These are phyloP conservation scores for Trematomus bernacchii DNA, from an alignment of 2,797 vertebrate species.

Conservation along the genomic window DNA sequence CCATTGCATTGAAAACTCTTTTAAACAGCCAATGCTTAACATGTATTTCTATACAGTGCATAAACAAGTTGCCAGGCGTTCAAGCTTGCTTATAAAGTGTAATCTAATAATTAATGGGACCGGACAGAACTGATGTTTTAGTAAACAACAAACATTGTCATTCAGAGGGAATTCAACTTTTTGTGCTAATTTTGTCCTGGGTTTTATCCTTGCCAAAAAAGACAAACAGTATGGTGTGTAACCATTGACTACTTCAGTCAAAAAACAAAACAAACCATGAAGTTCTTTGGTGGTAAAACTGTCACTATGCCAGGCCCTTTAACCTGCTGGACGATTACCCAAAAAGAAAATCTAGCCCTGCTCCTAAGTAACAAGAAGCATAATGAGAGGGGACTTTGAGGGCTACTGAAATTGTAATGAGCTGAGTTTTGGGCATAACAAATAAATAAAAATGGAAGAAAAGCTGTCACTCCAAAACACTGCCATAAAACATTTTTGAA, in stretches of 20 bases:
- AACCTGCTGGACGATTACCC: constrained; percentile 15
- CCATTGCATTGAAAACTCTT: background rate
- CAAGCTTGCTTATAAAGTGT: background rate
- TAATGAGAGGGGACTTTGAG: background rate
- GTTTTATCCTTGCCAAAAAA: background rate
- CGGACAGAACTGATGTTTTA: no score
- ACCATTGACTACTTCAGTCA: background rate
- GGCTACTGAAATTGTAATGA: background rate
- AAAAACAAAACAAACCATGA: constrained; percentile 6
- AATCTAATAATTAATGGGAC: no score
- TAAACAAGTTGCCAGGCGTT: background rate
- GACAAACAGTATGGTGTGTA: background rate
- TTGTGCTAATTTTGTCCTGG: background rate
- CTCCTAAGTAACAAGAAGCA: constrained; percentile 6
- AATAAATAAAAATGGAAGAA: background rate
- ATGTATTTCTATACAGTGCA: accelerated
- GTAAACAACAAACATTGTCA: no score
- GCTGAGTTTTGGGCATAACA: no score
- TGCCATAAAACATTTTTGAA: no score
- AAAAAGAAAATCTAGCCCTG: background rate
- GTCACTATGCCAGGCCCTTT: background rate
- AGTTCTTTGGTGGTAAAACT: background rate
- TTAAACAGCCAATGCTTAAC: background rate
- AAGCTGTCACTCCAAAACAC: no score
- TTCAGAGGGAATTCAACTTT: background rate